Evolutionary conservation across 2,113 vertebrate species (phyloP), one percentile per base, ranked within the genome.

Genomic region (Archocentrus centrarchus): DNA sequence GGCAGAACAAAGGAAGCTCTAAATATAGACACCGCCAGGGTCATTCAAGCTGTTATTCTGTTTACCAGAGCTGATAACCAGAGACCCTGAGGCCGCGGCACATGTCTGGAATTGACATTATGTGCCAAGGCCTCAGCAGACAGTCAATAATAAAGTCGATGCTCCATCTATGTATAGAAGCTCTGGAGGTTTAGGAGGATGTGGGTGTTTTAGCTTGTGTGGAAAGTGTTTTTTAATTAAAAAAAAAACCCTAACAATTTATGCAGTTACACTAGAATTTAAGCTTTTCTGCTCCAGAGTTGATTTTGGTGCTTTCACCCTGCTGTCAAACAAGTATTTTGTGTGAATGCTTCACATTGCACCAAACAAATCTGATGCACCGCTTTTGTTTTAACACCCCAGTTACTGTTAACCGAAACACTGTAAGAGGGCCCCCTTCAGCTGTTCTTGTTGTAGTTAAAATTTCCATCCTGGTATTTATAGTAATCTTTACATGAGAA

Each of bases 131-230:
- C 32, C 41, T 39, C 39, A 18, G 85, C 58, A 80, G 58, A 50
- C 44, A 22, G n/a, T 81, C 86, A 83, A 79, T 83, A 79, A 53
- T 30, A 11, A 2, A 76, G 41, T 81, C 77, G 77, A 63, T 24
- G 22, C 57, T 60, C 59, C 59, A 32, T 59, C 30, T 70, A 20
- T 75, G 27, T 58, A 24, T 60, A 78, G 39, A 22, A 80, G 35
- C 27, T 6, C 11, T 24, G 53, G 53, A 57, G 27, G 55, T 73
- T 75, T 41, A 27, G 18, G 11, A 15, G 6, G 13, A 5, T 13
- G 10, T 24, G 22, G 59, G 32, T 14, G 27, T 75, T 32, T 44
- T 32, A 50, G 2, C 27, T 18, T 0, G 9, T 4, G 24, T 50
- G 66, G 24, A 30, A 20, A 6, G 24, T 70, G 6, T n/a, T 73